Conservation (phyloP, 2,113 vertebrate species). For the Psittacula cyanocephala region DNA sequence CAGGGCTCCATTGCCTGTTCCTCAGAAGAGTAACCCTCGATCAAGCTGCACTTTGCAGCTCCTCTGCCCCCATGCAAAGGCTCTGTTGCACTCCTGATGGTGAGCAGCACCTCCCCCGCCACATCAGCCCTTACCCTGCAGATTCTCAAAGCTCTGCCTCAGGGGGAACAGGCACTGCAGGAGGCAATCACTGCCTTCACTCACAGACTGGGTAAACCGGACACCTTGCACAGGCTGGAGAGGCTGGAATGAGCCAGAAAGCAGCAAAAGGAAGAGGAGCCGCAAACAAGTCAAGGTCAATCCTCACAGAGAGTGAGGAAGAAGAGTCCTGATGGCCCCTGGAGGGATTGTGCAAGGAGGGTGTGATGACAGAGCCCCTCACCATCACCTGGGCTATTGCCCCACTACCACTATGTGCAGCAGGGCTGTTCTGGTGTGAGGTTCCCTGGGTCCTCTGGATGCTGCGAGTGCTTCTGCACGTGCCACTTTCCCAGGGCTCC, state of each 20-base stretch:
- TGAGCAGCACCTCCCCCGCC: not conserved
- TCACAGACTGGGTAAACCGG: not conserved
- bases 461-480: not conserved
- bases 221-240: not conserved
- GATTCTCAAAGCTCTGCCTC: not conserved
- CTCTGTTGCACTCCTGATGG: not conserved
- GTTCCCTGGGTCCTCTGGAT: accelerated
- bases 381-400: not conserved
- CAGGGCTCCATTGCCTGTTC: not conserved
- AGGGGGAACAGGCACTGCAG: not conserved
- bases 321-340: accelerated
- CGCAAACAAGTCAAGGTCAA: not conserved
- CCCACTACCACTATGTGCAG: not conserved
- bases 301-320: accelerated
- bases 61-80: not conserved
- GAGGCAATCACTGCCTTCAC: not conserved
- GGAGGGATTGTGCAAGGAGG: not conserved
- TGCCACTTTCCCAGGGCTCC: not conserved
- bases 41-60: not conserved
- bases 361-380: not conserved
- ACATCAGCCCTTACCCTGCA: accelerated
- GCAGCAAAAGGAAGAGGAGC: not conserved
- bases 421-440: not conserved
- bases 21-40: not conserved
- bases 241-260: not conserved